Evolutionary conservation across 1,140 invertebrate genomes (phyloP), one percentile per base, ranked within the genome.

Genomic region (Phocides pigmalion): DNA sequence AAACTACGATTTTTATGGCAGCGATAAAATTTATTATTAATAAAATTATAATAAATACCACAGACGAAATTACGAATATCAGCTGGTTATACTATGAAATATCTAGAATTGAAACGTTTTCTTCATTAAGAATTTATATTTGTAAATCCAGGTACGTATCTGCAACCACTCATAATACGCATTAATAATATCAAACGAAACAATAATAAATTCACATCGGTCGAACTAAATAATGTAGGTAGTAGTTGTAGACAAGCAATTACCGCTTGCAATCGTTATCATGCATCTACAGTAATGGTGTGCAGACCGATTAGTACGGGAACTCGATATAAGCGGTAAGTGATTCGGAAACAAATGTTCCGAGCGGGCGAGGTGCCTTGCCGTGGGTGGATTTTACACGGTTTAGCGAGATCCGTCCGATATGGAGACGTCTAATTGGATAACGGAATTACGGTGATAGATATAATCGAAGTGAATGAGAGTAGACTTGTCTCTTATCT

Each of bases 381-480:
- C 54, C 54, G 50, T 41, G 32, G 62, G 65, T 47, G 37, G 22
- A 76, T 62, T 72, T 74, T 68, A 76, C 63, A 68, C 68, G 54
- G 44, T 65, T 71, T 68, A 62, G 56, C 58, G 61, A 68, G 64
- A 76, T 68, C 28, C 37, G 47, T 12, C 32, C 58, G 70, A 67
- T 70, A 77, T 64, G 53, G 50, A 53, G 46, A 51, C 54, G 65
- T 68, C 70, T 81, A 81, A 81, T 81, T 74, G 62, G 74, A 71
- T 74, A 28, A 28, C 25, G 25, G 25, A 28, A 28, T 28, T 28
- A 28, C 25, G 69, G 69, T 75, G 66, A 64, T 51, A 25, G 41
- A 62, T 19, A 16, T 19, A 41, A 32, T 56, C 20, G 25, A 46
- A 8, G 25, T 28, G 25, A 8, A 8, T 8, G 25, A 0, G 25